phyloP scores from a whole-genome alignment of 2,113 vertebrate genomes.

The Cynopterus brachyotis region DNA sequence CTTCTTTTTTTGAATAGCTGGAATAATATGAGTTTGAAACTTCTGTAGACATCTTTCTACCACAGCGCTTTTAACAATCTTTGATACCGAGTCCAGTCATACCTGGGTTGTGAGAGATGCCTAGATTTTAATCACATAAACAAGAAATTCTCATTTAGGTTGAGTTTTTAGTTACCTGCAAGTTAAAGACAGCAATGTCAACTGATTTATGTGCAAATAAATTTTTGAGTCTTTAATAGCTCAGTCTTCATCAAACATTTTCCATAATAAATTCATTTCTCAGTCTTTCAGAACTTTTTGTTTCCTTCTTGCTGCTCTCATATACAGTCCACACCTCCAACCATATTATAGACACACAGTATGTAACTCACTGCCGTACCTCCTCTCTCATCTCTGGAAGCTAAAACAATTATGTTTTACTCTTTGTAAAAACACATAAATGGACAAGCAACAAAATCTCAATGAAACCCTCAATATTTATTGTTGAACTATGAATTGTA shows the following conservation, averaged over 20 bases:
- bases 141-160: not conserved
- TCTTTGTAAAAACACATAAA: not conserved
- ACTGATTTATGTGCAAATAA: not conserved
- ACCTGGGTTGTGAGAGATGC: not conserved
- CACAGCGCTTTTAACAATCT: not conserved
- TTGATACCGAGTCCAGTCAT: not conserved
- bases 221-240: not conserved
- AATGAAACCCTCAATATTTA: not conserved
- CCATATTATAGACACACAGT: not conserved
- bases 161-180: not conserved
- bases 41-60: not conserved
- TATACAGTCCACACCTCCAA: rapidly evolving
- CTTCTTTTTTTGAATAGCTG: no score
- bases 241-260: not conserved
- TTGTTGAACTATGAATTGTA: not conserved
- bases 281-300: not conserved
- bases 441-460: not conserved
- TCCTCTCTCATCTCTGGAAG: not conserved
- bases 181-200: not conserved
- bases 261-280: not conserved
- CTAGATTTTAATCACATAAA: not conserved
- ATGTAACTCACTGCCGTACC: not conserved
- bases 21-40: not conserved
- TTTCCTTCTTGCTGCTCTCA: not conserved
- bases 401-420: not conserved